phyloP scores from a whole-genome alignment of 2,888 invertebrate genomes.

The Pterobdella sp. region DNA sequence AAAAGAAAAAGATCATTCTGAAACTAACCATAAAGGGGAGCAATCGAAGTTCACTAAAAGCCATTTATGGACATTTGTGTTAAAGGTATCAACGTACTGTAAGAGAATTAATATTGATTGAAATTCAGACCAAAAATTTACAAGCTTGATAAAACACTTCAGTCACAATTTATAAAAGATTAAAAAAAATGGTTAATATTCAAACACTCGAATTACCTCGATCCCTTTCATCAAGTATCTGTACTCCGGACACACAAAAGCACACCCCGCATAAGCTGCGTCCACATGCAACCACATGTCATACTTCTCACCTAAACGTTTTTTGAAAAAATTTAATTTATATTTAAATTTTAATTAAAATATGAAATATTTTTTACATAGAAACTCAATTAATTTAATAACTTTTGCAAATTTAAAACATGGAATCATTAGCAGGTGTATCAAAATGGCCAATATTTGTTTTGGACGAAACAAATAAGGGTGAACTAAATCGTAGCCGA shows the following conservation, averaged over 20 bases:
- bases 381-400: not conserved
- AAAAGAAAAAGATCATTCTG: too few species aligned
- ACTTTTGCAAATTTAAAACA: too few species aligned
- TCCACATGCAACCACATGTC: constrained; percentile 94
- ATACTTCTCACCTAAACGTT: constrained; percentile 59
- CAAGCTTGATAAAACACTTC: not conserved
- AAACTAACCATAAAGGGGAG: constrained; percentile 98
- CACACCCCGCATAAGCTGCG: constrained; percentile 90
- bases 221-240: constrained; percentile 73
- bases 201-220: constrained; percentile 41
- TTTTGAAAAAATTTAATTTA: not conserved
- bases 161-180: not conserved
- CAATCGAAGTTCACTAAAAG: constrained; percentile 97
- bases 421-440: too few species aligned
- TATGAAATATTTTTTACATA: not conserved
- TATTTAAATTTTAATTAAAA: not conserved
- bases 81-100: constrained; percentile 76
- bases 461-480: too few species aligned
- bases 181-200: not conserved
- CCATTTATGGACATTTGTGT: constrained; percentile 98
- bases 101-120: too few species aligned
- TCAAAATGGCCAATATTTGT: too few species aligned
- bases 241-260: constrained; percentile 91
- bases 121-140: not conserved
- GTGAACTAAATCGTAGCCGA: too few species aligned